Percentiles rank a stretch among this genome's conserved stretches.
These are phyloP conservation scores for Cercocebus atys DNA, from an alignment of 2,113 vertebrate genomes.

Conservation along the genomic window DNA sequence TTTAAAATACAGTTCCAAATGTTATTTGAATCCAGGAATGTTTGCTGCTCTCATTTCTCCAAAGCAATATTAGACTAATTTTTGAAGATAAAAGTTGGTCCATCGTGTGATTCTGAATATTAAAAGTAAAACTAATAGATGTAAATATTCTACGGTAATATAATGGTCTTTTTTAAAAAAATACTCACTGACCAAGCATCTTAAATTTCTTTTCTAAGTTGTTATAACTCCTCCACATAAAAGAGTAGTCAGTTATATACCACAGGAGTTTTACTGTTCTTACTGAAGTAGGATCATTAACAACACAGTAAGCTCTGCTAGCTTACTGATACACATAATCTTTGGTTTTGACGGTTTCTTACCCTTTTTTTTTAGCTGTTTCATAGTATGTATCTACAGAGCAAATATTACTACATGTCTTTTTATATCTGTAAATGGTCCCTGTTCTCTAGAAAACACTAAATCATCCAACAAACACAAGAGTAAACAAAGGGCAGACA, in stretches of 20 bases:
- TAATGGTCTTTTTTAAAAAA: neutral
- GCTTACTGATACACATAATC: neutral
- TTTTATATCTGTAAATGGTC: neutral
- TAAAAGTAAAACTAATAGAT: slow-evolving; percentile 3
- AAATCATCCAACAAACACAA: neutral
- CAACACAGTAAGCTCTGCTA: neutral
- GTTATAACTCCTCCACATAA: neutral
- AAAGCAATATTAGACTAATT: neutral
- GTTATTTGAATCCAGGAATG: neutral
- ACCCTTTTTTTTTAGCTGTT: neutral
- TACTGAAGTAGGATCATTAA: neutral
- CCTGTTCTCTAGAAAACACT: neutral
- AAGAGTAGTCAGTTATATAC: neutral
- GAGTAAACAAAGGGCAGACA: neutral
- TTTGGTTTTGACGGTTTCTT: neutral
- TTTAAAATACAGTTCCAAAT: neutral
- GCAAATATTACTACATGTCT: neutral
- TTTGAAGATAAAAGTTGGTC: neutral
- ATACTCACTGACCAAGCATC: neutral
- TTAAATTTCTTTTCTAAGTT: neutral
- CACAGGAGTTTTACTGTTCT: neutral
- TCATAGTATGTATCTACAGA: neutral
- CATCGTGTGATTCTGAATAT: neutral
- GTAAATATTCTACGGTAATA: neutral
- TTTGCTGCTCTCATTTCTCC: slow-evolving; percentile 9